Base-by-base conservation (phyloP, 2,797 vertebrate species). In the Sardinella longiceps region DNA sequence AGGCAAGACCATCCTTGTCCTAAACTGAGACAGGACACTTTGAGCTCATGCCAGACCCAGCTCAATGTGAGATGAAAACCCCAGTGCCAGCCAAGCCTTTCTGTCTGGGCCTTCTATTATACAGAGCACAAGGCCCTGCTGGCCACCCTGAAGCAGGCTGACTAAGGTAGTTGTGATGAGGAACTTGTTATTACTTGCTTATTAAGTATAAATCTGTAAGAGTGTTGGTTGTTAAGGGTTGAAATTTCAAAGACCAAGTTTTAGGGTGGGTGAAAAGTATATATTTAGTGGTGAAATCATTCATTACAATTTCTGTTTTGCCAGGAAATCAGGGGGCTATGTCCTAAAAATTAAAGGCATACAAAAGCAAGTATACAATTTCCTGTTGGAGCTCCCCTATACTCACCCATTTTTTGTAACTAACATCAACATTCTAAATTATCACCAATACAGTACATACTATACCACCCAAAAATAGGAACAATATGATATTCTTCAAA, bases 111-210 rank as follows among this genome's bases (percentile, higher is more conserved):
- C 70, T 37, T 77, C 28, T 77, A 18, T 77, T 43, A 77, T 37
- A 74, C 37, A 77, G 37, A 43, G 18, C 37, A 43, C 37, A 77
- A 9, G 70, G 70, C 37, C 39, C 33, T 43, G 37, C 37, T 43
- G 70, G 18, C 70, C 70, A 23, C 70, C 70, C 70, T 77, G 37
- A 15, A 77, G 70, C 37, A 39, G 70, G 18, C 70, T 77, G 70
- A 28, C 45, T 48, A n/a, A 25, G 50, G 25, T 15, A 81, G 18
- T 50, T 30, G 46, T 81, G 45, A 48, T 43, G 25, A 81, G 45
- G 46, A 46, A 25, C 43, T 81, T 81, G 43, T 81, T 51, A 48
- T 23, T 80, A 48, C 46, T 80, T 80, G 37, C 80, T 80, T 48
- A 43, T 81, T 81, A 51, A 81, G 43, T 81, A 37, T 74, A 37